Base-by-base conservation (phyloP, 1,140 invertebrate genomes). In the Batillaria attramentaria region DNA sequence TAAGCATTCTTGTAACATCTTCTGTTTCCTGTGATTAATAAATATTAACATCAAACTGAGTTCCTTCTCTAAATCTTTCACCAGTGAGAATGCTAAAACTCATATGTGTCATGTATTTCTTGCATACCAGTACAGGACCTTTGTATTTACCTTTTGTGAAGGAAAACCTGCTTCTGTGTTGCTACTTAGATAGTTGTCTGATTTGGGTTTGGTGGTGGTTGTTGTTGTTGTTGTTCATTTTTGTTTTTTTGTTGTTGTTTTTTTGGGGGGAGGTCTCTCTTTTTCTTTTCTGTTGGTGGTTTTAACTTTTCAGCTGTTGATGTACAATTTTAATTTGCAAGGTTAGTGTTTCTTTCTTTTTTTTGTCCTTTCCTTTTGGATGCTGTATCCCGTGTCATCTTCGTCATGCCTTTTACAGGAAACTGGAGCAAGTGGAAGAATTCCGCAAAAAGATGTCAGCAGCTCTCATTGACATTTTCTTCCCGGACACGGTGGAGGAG, bases 401-500 rank as follows among this genome's bases (percentile, higher is more conserved):
- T n/a, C n/a, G n/a, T n/a, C n/a, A n/a, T n/a, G n/a, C n/a, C n/a
- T n/a, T n/a, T n/a, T n/a, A 31, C 77, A 88, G 87, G 70, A 66
- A 87, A 28, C 72, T 84, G 35, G 78, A 70, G n/a, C 78, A 80
- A 46, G 78, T 89, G 8, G 77, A 84, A 41, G 77, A 84, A 20
- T 70, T 88, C 8, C 62, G 81, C 35, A 50, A 42, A 8, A 82
- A 81, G 41, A 60, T 89, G 31, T 68, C 83, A 33, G 54, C 43
- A 69, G 80, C 83, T 16, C 65, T 88, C 50, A 68, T 77, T 39
- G 77, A 79, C 10, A 72, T 88, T 3, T 89, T 85, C 69, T 86
- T 81, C 41, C 33, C 72, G 0, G 68, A 85, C 66, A 86, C 83
- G 3, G 84, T 86, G 10, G 79, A 84, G 13, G 87, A 89, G 78